These are phyloP conservation scores for Hybognathus amarus DNA, from an alignment of 2,797 vertebrate species.

Conservation along the genomic window DNA sequence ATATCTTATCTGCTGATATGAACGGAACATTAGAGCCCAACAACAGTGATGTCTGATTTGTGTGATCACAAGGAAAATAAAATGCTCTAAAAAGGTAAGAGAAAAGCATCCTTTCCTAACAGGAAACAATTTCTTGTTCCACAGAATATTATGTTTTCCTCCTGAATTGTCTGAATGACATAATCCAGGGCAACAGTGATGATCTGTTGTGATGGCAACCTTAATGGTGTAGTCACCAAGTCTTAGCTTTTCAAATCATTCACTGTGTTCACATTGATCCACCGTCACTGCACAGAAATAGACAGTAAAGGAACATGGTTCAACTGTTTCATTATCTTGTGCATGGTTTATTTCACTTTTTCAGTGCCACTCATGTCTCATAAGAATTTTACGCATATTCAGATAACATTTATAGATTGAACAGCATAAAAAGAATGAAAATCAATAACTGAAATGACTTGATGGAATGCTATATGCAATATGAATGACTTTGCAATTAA, in stretches of 20 bases:
- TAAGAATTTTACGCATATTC: not conserved
- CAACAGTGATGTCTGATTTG: not conserved
- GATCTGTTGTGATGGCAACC: not conserved
- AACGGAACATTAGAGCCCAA: not conserved
- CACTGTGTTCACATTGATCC: not conserved
- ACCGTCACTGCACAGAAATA: not conserved
- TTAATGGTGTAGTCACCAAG: constrained; percentile 15
- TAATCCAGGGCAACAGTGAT: constrained; percentile 8
- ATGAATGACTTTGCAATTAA: not conserved
- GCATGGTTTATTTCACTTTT: not conserved
- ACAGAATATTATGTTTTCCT: not conserved
- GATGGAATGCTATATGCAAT: not conserved
- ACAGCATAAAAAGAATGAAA: not conserved
- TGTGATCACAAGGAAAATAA: not conserved
- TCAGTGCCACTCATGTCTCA: not conserved
- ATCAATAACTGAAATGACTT: not conserved
- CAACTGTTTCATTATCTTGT: not conserved
- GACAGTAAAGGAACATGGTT: not conserved
- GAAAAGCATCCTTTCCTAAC: not conserved
- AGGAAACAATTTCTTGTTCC: not conserved
- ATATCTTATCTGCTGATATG: not conserved
- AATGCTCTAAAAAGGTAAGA: not conserved
- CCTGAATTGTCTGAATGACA: constrained; percentile 12
- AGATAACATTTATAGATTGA: not conserved
- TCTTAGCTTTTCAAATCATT: constrained; percentile 18